Percentiles rank a stretch among this genome's conserved stretches.
Evolutionary conservation across 1,140 invertebrate species (phyloP).

Genomic region (Halyomorpha halys): DNA sequence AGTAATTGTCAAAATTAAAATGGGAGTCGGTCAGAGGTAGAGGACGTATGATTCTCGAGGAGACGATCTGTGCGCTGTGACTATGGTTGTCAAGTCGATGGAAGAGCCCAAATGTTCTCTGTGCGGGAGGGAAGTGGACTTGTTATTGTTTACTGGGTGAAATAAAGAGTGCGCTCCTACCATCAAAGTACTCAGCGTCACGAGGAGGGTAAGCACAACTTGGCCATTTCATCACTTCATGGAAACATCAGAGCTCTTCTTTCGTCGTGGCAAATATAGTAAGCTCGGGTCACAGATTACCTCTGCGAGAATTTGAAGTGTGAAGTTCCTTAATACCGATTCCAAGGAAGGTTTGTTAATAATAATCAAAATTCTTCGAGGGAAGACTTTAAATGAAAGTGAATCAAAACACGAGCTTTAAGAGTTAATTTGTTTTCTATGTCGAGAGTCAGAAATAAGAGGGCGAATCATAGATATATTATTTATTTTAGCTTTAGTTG

Average conservation of each 20-base stretch:
- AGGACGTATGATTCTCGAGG: neutral
- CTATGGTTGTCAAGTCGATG: constrained; percentile 2
- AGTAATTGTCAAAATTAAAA: neutral
- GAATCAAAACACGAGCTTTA: neutral
- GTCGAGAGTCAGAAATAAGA: neutral
- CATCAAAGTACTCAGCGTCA: neutral
- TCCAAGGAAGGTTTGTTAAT: neutral
- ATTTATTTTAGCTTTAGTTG: no score
- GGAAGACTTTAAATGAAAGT: neutral
- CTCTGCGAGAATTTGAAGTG: neutral
- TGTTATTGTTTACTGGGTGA: no score
- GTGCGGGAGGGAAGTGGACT: constrained; percentile 1
- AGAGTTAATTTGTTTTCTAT: neutral
- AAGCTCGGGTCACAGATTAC: neutral
- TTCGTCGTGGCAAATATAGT: constrained; percentile 9
- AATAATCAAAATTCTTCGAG: neutral
- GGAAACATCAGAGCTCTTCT: neutral
- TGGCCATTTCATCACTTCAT: constrained; percentile 1
- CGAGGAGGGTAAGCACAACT: neutral
- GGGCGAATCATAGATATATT: neutral
- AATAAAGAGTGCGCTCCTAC: no score
- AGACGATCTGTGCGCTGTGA: constrained; percentile 2
- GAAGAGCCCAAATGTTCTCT: neutral
- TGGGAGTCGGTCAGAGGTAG: neutral
- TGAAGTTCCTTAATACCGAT: neutral